Evolutionary conservation across 1,140 invertebrate genomes (phyloP).

Genomic region (Drosophila arizonae): DNA sequence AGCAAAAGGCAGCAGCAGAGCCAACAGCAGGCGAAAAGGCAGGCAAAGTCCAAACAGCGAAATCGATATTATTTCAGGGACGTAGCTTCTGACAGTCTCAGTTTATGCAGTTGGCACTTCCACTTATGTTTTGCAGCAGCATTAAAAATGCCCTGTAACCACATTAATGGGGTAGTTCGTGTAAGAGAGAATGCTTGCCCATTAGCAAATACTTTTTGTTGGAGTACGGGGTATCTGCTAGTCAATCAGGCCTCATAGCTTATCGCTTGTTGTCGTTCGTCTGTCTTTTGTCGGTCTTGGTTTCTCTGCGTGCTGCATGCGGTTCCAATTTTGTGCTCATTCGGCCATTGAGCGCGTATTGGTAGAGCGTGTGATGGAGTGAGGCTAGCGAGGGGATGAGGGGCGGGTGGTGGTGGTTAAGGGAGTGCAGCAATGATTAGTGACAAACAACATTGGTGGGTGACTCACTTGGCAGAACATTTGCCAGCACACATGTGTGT

Average conservation of each 20-base stretch:
- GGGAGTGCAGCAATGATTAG: constrained; percentile 8
- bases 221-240: neutral
- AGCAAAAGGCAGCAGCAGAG: neutral
- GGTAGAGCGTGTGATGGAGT: neutral
- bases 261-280: neutral
- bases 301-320: constrained; percentile 36
- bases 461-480: constrained; percentile 47
- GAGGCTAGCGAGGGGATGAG: neutral
- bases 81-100: constrained; percentile 35
- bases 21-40: neutral
- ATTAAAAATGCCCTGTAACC: constrained; percentile 7
- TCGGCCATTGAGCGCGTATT: constrained; percentile 47
- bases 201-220: neutral
- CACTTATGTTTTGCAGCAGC: constrained; percentile 6
- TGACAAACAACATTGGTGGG: constrained; percentile 35
- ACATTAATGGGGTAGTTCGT: neutral
- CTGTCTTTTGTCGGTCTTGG: constrained; percentile 20
- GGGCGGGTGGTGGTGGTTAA: neutral
- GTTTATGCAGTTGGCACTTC: constrained; percentile 23
- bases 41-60: constrained; percentile 49
- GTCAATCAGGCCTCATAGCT: neutral
- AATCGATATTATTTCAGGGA: constrained; percentile 74
- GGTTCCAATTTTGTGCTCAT: constrained; percentile 65
- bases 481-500: constrained; percentile 12
- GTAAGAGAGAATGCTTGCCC: neutral